These are phyloP conservation scores for Poeciliopsis paucimaculata DNA, from an alignment of 2,797 vertebrate genomes.

Conservation along the genomic window DNA sequence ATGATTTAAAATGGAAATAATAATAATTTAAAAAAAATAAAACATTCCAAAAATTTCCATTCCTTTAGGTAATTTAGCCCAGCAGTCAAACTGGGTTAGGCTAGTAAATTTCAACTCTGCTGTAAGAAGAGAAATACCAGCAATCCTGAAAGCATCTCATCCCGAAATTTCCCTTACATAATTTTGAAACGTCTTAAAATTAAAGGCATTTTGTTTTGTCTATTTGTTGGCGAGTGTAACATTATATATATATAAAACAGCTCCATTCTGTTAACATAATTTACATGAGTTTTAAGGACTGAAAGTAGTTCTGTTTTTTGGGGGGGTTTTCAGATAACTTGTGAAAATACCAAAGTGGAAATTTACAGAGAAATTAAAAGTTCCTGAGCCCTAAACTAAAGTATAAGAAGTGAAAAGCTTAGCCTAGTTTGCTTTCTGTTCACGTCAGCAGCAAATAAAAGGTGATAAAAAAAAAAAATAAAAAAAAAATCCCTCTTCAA, in stretches of 20 bases:
- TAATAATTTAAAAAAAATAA: background rate
- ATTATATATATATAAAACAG: background rate
- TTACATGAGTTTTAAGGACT: background rate
- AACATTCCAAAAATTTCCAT: background rate
- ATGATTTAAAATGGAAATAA: background rate
- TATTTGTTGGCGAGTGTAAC: background rate
- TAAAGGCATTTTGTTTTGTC: background rate
- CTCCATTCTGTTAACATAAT: background rate
- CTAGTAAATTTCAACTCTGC: background rate
- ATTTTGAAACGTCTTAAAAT: background rate
- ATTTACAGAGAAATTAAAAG: conserved; percentile 14
- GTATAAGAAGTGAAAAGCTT: conserved; percentile 1
- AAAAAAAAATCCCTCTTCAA: background rate
- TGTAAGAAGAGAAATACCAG: background rate
- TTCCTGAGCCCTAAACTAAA: conserved; percentile 7
- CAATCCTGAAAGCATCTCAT: background rate
- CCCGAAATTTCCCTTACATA: background rate
- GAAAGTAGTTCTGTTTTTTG: background rate
- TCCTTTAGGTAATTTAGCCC: background rate
- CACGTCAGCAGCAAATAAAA: conserved; percentile 16
- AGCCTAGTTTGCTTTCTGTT: background rate
- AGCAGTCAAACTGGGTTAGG: background rate
- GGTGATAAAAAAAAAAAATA: background rate
- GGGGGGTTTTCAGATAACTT: background rate
- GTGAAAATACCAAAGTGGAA: conserved; percentile 2